Evolutionary conservation across 2,888 invertebrate species (phyloP), one percentile per base, ranked within the genome.

Genomic region (Antitype chi): DNA sequence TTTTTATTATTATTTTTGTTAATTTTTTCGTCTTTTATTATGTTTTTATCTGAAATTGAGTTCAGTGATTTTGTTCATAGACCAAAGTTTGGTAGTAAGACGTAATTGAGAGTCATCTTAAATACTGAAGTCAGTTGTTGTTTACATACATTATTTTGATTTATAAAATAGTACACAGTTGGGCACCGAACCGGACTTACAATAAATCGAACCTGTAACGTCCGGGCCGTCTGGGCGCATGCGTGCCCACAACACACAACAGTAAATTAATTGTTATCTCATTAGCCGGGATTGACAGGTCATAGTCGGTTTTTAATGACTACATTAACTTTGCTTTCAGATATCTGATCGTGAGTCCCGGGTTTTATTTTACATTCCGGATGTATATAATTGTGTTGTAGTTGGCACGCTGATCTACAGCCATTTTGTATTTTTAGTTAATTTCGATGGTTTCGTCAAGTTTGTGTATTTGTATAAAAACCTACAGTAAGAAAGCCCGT

Each of bases 391-490:
- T 20, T 23, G 13, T 25, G 38, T 28, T 28, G 28, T 63, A 64
- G 3, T 63, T 17, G 43, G 20, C 25, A 47, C 7, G 32, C 68
- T 69, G 82, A 59, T 78, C 66, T 28, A 74, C 74, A 70, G 60
- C 69, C 25, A 55, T 32, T 57, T 52, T 20, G 11, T 63, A 74
- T 84, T 76, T 81, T 83, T 83, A 78, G 83, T 84, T 67, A 59
- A 32, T 55, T 59, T 78, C 85, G 66, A 85, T 85, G 83, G 83
- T 82, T 66, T 81, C 81, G 81, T 80, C 70, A 70, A 60, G 25
- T 43, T 81, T 60, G 20, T 68, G 32, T 80, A 72, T 79, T 70
- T 57, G 9, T 73, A 73, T 81, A 23, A 49, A 70, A 49, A 63
- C 52, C 7, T 64, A 82, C 63, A 76, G 53, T 57, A 63, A 70